Evolutionary conservation across 2,113 vertebrate species (phyloP).

Genomic region (Anhinga anhinga): DNA sequence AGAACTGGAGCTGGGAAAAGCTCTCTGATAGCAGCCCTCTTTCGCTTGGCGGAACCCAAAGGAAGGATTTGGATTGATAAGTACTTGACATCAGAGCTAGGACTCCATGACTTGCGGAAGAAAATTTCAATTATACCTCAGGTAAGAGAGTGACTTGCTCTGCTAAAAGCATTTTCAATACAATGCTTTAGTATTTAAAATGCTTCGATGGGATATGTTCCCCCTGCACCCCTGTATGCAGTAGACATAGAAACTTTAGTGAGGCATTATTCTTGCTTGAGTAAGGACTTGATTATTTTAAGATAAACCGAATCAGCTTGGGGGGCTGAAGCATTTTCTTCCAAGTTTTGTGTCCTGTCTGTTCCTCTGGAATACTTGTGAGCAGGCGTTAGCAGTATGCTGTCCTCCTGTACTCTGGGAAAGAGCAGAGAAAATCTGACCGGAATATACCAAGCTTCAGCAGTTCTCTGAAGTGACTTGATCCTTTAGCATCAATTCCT

Average conservation of each 20-base stretch:
- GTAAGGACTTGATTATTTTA: neutral
- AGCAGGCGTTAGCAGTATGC: neutral
- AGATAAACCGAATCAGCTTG: neutral
- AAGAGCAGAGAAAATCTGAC: neutral
- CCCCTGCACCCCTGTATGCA: neutral
- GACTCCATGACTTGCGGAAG: slow-evolving; percentile 90
- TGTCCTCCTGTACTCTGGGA: neutral
- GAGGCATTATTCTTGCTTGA: accelerated
- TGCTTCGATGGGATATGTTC: neutral
- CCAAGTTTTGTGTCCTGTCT: neutral
- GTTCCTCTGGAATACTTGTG: neutral
- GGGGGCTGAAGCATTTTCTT: neutral
- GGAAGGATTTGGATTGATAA: slow-evolving; percentile 92
- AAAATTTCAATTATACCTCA: slow-evolving; percentile 98
- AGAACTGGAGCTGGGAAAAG: slow-evolving; percentile 94
- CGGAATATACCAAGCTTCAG: neutral
- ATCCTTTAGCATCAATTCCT: neutral
- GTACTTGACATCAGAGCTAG: slow-evolving; percentile 86
- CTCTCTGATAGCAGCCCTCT: slow-evolving; percentile 91
- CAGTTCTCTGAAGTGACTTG: neutral
- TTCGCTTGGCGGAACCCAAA: slow-evolving; percentile 89
- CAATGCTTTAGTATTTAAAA: neutral
- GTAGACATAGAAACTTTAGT: neutral
- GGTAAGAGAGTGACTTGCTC: slow-evolving; percentile 68
- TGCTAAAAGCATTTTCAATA: neutral